Evolutionary conservation across 2,113 vertebrate species (phyloP).

Genomic region (Arothron firmamentum): DNA sequence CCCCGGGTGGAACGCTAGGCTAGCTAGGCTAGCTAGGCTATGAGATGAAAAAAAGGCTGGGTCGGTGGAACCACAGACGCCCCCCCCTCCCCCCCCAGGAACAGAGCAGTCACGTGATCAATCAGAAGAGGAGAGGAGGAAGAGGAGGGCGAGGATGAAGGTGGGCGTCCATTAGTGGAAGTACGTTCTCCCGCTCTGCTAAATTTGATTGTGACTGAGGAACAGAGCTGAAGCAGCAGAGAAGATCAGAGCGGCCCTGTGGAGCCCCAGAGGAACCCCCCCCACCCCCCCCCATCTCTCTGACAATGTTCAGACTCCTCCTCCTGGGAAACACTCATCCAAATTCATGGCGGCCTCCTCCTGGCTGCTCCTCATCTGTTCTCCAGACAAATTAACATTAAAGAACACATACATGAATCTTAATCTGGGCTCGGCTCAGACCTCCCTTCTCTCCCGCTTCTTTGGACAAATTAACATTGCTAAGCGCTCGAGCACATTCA

Average conservation of each 20-base stretch:
- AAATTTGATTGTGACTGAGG: not conserved
- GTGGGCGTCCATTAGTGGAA: too few species aligned
- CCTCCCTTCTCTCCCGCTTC: conserved; percentile 3
- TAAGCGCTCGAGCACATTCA: conserved; percentile 50
- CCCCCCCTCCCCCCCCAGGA: too few species aligned
- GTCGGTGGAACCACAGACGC: too few species aligned
- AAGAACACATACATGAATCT: conserved; percentile 54
- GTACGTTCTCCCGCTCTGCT: too few species aligned
- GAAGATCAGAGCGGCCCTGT: not conserved
- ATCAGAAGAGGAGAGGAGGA: too few species aligned
- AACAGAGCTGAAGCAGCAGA: not conserved
- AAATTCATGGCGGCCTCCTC: conserved; percentile 25
- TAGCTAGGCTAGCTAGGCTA: too few species aligned
- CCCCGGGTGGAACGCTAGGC: too few species aligned
- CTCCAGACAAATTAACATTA: conserved; percentile 56
- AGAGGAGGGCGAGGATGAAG: too few species aligned
- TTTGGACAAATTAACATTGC: conserved; percentile 55
- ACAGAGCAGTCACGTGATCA: too few species aligned
- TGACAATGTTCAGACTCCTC: not conserved
- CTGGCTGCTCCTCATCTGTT: conserved; percentile 45
- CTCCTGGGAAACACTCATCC: conserved; percentile 39
- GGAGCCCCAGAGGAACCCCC: not conserved
- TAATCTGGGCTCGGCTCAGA: conserved; percentile 38
- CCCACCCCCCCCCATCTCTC: not conserved
- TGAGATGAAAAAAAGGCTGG: too few species aligned